These are phyloP conservation scores for Ptilorrhoa leucosticta DNA, from an alignment of 2,113 vertebrate species.

Conservation along the genomic window DNA sequence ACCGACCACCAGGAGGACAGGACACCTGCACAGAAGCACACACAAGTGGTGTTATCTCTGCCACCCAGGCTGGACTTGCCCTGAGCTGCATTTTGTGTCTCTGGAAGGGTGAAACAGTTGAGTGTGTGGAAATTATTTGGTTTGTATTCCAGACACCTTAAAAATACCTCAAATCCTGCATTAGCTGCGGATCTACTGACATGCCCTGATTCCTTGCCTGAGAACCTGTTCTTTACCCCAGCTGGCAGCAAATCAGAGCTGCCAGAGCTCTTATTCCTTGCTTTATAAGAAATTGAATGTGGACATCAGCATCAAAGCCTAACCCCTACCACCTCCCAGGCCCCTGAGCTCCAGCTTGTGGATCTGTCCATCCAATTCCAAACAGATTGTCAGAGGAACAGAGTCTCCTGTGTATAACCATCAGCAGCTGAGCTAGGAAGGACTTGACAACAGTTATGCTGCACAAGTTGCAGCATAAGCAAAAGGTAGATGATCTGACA, in stretches of 20 bases:
- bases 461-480: background rate
- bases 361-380: background rate
- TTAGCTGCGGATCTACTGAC: background rate
- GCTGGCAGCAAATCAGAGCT: background rate
- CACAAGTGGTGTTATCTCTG: background rate
- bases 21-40: slow-evolving; percentile 75
- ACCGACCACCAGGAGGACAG: slow-evolving; percentile 85
- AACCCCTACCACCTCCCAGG: fast-evolving
- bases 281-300: background rate
- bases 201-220: background rate
- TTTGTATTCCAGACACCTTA: background rate
- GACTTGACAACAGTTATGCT: background rate
- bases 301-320: background rate
- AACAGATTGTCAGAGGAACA: background rate
- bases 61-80: fast-evolving
- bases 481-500: background rate
- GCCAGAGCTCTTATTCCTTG: background rate
- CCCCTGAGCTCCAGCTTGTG: background rate
- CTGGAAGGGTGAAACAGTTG: background rate
- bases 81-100: background rate
- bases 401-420: background rate
- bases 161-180: background rate
- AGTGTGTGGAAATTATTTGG: fast-evolving
- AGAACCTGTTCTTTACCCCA: background rate
- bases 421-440: background rate